phyloP scores from a whole-genome alignment of 2,113 vertebrate genomes.

The Leptobrachium leishanense region DNA sequence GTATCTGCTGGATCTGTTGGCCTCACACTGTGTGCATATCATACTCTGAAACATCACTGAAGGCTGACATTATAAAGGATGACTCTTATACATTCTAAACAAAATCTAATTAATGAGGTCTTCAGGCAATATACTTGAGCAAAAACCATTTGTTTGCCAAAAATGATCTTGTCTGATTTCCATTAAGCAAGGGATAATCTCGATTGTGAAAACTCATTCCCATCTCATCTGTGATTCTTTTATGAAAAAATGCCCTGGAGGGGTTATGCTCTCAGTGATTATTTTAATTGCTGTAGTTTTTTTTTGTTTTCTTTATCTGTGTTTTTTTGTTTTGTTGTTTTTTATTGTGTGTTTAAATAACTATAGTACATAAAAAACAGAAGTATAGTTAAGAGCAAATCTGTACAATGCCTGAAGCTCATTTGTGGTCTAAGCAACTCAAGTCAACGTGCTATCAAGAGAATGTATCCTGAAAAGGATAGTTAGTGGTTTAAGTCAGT shows the following conservation, averaged over 20 bases:
- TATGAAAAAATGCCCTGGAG: neutral
- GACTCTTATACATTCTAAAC: neutral
- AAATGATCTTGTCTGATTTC: neutral
- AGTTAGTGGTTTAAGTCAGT: too few species aligned
- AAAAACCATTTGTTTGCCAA: neutral
- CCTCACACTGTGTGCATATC: neutral
- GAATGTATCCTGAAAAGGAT: too few species aligned
- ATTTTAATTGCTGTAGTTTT: neutral
- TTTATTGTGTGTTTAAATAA: too few species aligned
- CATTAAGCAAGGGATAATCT: neutral
- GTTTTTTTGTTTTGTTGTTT: neutral
- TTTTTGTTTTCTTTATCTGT: neutral
- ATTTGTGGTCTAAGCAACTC: neutral
- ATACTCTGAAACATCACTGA: neutral
- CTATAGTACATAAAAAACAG: neutral
- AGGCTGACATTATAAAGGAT: slow-evolving; percentile 28
- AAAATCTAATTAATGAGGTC: slow-evolving; percentile 17
- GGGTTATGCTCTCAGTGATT: slow-evolving; percentile 6
- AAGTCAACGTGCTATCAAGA: too few species aligned
- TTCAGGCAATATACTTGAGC: slow-evolving; percentile 37
- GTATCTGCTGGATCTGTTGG: neutral
- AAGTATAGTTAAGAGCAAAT: neutral
- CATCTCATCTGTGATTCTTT: neutral
- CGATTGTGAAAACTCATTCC: slow-evolving; percentile 10
- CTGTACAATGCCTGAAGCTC: neutral